Percentiles rank a stretch among this genome's conserved stretches.
Conservation (phyloP, 2,888 invertebrate species). For the Catocala sponsa region DNA sequence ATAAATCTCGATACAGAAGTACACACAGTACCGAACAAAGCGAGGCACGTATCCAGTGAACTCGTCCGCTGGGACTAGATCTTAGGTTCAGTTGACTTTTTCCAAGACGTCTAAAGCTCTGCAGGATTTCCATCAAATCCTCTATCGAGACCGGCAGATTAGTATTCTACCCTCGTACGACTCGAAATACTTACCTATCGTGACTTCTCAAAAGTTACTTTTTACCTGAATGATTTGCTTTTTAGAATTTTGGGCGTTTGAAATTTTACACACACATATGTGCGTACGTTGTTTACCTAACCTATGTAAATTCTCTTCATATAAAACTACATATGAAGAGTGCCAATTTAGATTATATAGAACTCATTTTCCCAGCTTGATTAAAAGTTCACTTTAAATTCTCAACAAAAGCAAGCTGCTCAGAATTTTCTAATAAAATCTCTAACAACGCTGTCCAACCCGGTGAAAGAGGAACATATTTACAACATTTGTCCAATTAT, state of each 20-base stretch:
- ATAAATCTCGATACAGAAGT: background rate
- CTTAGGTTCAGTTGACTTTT: conserved; percentile 18
- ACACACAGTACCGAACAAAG: background rate
- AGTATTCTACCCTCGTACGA: conserved; percentile 21
- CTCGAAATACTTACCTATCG: conserved; percentile 5
- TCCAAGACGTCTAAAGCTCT: conserved; percentile 22
- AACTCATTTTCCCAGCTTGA: too few species aligned
- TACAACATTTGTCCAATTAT: too few species aligned
- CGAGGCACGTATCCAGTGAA: background rate
- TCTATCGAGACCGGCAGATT: conserved; percentile 20
- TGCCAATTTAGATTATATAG: too few species aligned
- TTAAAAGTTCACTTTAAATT: too few species aligned
- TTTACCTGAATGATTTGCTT: conserved; percentile 11
- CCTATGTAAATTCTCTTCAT: background rate
- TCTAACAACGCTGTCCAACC: too few species aligned
- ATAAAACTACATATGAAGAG: too few species aligned
- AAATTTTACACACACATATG: background rate
- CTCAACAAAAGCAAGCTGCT: too few species aligned
- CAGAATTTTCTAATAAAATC: too few species aligned
- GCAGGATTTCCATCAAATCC: conserved; percentile 19
- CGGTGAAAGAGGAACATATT: too few species aligned
- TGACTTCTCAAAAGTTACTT: conserved; percentile 8
- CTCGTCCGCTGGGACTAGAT: background rate
- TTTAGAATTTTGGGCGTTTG: conserved; percentile 1
- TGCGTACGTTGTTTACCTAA: too few species aligned